phyloP scores from a whole-genome alignment of 2,888 invertebrate genomes.

The Xestoiulus laeticollis region DNA sequence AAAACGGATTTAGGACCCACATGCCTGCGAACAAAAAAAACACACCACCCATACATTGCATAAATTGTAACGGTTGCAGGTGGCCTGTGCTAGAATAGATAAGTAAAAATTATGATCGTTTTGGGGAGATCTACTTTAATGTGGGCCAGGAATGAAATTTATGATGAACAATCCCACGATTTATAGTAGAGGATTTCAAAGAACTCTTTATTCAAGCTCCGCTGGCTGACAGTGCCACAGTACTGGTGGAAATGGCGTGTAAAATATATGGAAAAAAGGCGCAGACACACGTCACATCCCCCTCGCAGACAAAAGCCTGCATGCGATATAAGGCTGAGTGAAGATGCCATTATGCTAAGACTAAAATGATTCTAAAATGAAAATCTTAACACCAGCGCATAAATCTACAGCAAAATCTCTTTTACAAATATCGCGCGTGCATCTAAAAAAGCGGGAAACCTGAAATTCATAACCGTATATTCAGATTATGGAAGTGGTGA shows the following conservation, averaged over 20 bases:
- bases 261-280: constrained; percentile 27
- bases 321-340: constrained; percentile 40
- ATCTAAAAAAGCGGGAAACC: neutral
- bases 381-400: constrained; percentile 40
- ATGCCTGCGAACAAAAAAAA: neutral
- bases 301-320: constrained; percentile 28
- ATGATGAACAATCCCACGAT: constrained; percentile 41
- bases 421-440: constrained; percentile 44
- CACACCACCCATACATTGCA: neutral
- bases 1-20: neutral
- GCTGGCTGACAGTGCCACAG: constrained; percentile 24
- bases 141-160: constrained; percentile 39
- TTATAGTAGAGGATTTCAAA: constrained; percentile 38
- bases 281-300: constrained; percentile 41
- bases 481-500: constrained; percentile 35
- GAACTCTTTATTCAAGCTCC: constrained; percentile 40
- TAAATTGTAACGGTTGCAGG: constrained; percentile 17
- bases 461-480: constrained; percentile 40
- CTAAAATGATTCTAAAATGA: constrained; percentile 41
- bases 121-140: constrained; percentile 41
- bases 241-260: neutral
- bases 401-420: constrained; percentile 44
- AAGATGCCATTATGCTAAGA: constrained; percentile 34
- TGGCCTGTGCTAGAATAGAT: constrained; percentile 38
- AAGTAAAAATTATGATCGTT: constrained; percentile 34